Conservation (phyloP, 1,140 invertebrate species). For the Zophobas morio region DNA sequence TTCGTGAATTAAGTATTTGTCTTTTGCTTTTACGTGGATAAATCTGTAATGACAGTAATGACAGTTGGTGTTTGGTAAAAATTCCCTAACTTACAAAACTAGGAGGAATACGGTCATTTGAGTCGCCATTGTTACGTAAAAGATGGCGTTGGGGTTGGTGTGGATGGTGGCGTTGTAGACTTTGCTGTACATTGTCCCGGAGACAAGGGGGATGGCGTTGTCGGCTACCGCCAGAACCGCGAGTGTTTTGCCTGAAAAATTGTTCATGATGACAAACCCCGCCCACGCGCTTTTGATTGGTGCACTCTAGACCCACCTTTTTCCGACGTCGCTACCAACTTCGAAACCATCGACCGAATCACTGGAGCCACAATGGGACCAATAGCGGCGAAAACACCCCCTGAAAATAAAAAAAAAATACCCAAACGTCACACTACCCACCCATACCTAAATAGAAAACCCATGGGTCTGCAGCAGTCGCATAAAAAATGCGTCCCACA, state of each 20-base stretch:
- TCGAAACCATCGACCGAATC: constrained; percentile 82
- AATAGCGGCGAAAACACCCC: constrained; percentile 76
- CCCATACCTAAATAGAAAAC: constrained; percentile 72
- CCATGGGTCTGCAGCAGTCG: constrained; percentile 69
- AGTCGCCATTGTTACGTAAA: constrained; percentile 78
- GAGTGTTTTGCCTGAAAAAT: constrained; percentile 77
- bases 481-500: constrained; percentile 77
- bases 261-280: not conserved
- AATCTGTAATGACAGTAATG: constrained; percentile 45
- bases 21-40: constrained; percentile 56
- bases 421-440: constrained; percentile 59
- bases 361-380: constrained; percentile 83
- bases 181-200: constrained; percentile 78
- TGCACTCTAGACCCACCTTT: constrained; percentile 70
- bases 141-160: constrained; percentile 73
- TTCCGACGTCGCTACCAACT: constrained; percentile 77
- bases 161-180: constrained; percentile 78
- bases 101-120: constrained; percentile 76
- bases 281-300: no score
- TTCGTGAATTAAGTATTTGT: constrained; percentile 50
- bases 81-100: constrained; percentile 68
- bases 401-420: constrained; percentile 66
- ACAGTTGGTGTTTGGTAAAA: no score
- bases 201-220: constrained; percentile 81
- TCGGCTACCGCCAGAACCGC: constrained; percentile 82